Base-by-base conservation (phyloP, 2,888 invertebrate species). In the Lepidonotus clava region DNA sequence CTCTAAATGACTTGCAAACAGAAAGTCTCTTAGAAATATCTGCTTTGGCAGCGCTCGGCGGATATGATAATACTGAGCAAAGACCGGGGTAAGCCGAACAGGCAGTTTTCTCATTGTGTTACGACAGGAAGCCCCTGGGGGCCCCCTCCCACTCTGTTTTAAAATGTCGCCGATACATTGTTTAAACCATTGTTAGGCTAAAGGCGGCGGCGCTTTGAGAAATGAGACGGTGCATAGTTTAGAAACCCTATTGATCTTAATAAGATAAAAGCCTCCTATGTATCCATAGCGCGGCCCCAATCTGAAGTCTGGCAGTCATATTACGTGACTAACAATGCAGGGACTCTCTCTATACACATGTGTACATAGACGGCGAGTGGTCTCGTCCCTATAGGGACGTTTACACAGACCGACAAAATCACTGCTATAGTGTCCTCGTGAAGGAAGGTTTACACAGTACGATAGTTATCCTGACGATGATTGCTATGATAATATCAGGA, bases 211-310 rank as follows among this genome's bases (percentile, higher is more conserved):
- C 24, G 28, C 61, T 61, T 24, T 61, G 61, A 61, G 11, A 32
- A 61, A 61, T 24, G 28, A 28, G 53, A 61, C 24, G 24, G 61
- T 5, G 28, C 28, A 61, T 28, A 61, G 11, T 24, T 24, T 61
- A 28, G 11, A 61, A 61, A 61, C n/a, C n/a, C n/a, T 28, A 61
- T 61, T 61, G 28, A 61, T 61, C 61, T 61, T 61, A 61, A 61
- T 61, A 32, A 61, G 61, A 61, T 61, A 61, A 61, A 61, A 61
- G 61, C 28, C 61, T 61, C 61, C 28, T 61, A 5, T 61, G 28
- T 61, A n/a, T 61, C 28, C 24, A 61, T n/a, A n/a, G n/a, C n/a
- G n/a, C n/a, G n/a, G n/a, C n/a, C n/a, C n/a, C n/a, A n/a, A n/a
- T n/a, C n/a, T n/a, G n/a, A n/a, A n/a, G n/a, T n/a, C n/a, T n/a